Evolutionary conservation across 2,113 vertebrate genomes (phyloP), one percentile per base, ranked within the genome.

Genomic region (Chitala chitala): DNA sequence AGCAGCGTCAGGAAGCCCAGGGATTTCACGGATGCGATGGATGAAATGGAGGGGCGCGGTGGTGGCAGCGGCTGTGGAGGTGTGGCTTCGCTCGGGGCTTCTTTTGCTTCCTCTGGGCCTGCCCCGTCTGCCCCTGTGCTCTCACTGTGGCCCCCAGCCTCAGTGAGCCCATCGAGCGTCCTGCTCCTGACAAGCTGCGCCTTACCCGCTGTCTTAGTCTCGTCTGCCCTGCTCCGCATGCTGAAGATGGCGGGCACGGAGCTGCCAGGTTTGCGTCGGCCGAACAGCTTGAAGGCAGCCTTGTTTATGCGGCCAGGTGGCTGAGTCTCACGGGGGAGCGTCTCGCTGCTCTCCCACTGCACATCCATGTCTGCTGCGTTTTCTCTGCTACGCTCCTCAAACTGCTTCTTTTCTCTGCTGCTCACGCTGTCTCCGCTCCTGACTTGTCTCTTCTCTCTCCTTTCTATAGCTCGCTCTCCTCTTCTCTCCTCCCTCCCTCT

Each of bases 211-310:
- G 77, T 81, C 20, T 90, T 90, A 79, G 87, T 92, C 15, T 87
- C 92, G 13, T 94, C 94, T 65, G 89, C 92, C 90, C 94, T 94
- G 89, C 87, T 90, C 79, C 89, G 91, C 76, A 96, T 89, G 79
- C 93, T 93, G 82, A 99, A 99, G 81, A 99, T 96, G 87, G 92
- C 91, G 42, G 93, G 90, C 84, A 94, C 85, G 40, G 89, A 78
- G 71, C 81, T 89, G 84, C 93, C 91, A 48, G 95, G 88, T 79
- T 92, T 95, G 86, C 94, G 92, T 83, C 94, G 96, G 85, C 92
- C 93, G 81, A 98, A 98, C 77, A 98, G 87, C 86, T 98, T 98
- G 88, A 98, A 96, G 29, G 92, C 92, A 20, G 95, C 94, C 84
- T 94, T 98, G 83, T 95, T 94, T 76, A 96, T 96, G 92, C 91